Base-by-base conservation (phyloP, 2,888 invertebrate genomes). In the Carterocephalus palaemon region DNA sequence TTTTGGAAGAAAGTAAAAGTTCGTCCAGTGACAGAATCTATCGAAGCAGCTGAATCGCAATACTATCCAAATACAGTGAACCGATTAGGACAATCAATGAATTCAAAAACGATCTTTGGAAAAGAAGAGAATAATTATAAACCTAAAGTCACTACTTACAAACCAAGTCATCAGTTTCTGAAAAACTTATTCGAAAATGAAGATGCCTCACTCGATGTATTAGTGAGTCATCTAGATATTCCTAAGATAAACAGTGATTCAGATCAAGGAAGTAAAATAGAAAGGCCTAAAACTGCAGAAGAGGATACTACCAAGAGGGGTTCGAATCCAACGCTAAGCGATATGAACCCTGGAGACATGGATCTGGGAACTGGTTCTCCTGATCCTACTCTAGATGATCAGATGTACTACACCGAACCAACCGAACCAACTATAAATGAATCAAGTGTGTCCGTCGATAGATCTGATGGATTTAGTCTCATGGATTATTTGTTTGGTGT, bases 41-140 rank as follows among this genome's bases (percentile, higher is more conserved):
- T 95, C 37, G 94, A 94, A 62, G 89, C 90, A 0, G 94, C 95
- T 0, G 95, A 95, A 70, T 94, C 94, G 0, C 95, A 95, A 71
- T 84, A 83, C 62, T 87, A 86, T 57, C 52, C 71, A 2, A 92
- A 91, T 62, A 88, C 93, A 17, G 91, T 88, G 3, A 82, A 89
- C 52, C 77, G 85, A 48, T 68, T 88, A 2, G 78, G 76, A 29
- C 68, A 76, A 53, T 53, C 65, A 4, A 53, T 77, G 8, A 60
- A 63, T 31, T 61, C 70, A 9, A 72, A 71, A 52, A 59, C 56
- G 10, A 49, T 57, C 3, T 67, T 75, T 42, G 70, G 70, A 3
- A 81, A 79, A 56, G 39, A 57, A 46, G 60, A 66, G 41, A 62
- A 55, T 47, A 40, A 56, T 43, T 67, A 64, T 8, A 78, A 72